Base-by-base conservation (phyloP, 2,888 invertebrate species). In the Zaprionus lineosus region DNA sequence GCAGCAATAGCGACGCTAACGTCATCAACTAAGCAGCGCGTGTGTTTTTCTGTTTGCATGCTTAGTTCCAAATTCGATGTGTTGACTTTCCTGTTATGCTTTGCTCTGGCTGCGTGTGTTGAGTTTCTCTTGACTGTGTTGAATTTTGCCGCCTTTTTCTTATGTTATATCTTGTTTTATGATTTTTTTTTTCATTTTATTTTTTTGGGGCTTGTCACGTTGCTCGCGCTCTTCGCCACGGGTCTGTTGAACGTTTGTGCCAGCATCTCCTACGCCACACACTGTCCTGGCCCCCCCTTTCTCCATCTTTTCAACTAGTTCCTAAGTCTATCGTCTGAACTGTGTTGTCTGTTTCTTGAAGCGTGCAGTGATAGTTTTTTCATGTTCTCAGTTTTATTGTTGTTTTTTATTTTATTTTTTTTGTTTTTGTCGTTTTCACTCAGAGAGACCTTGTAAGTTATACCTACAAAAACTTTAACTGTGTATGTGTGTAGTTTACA, bases 121-220 rank as follows among this genome's bases (percentile, higher is more conserved):
- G 50, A 43, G 41, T 53, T 64, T 53, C 51, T 43, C 39, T 52
- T 37, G 52, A 1, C 39, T 18, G 43, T 56, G 64, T 64, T 64
- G 64, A 64, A 52, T 65, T 64, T 55, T 34, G 48, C n/a, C 36
- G 57, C 57, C 29, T 58, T 47, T 62, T 40, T 46, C 28, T 40
- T 46, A 39, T 24, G 29, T 33, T 28, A 39, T 8, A 24, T 2
- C 15, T 21, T 3, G 4, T 21, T 21, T 21, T 21, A 3, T 3
- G 3, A 7, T 11, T 24, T 37, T 12, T 34, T 29, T 31, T 34
- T 8, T 39, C 21, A 19, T 50, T 8, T 15, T 53, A 2, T 28
- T 51, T 29, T 57, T 39, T 63, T 60, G 53, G 53, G 48, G 62
- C 53, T 52, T 43, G 52, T 47, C 62, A 50, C 44, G 36, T 36